These are phyloP conservation scores for Resseliella maxima DNA, from an alignment of 2,888 invertebrate genomes.

Conservation along the genomic window DNA sequence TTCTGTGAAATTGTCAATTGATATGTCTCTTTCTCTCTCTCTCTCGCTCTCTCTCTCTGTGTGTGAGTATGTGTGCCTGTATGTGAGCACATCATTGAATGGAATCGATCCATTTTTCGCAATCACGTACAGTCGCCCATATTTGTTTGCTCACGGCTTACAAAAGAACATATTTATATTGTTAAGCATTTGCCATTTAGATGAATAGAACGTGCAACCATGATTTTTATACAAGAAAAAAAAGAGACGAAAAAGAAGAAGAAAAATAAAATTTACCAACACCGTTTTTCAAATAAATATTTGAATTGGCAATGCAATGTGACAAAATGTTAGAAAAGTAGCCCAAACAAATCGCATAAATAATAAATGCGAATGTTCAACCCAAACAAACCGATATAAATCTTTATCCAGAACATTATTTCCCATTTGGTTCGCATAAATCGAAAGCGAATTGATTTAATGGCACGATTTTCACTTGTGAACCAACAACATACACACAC, in stretches of 20 bases:
- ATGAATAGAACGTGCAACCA: not conserved
- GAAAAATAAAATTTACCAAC: too few relatives aligned
- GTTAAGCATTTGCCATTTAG: not conserved
- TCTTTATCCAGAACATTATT: constrained; percentile 10
- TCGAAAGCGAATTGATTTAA: too few relatives aligned
- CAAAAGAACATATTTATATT: not conserved
- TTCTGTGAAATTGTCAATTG: constrained; percentile 13
- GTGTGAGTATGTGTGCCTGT: too few relatives aligned
- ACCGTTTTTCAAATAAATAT: not conserved
- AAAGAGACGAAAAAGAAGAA: not conserved
- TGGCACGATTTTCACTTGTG: too few relatives aligned
- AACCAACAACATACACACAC: too few relatives aligned
- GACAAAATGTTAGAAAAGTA: not conserved
- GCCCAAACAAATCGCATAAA: constrained; percentile 35
- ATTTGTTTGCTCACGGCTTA: not conserved
- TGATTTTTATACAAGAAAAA: not conserved
- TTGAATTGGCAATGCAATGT: not conserved
- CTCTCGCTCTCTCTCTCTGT: too few relatives aligned
- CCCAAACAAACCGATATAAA: constrained; percentile 31
- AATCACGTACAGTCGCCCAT: constrained; percentile 20
- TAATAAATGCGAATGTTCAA: not conserved
- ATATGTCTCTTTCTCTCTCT: not conserved
- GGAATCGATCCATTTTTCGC: constrained; percentile 28
- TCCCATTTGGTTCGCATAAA: too few relatives aligned
- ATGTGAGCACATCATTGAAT: not conserved